Base-by-base conservation (phyloP, 2,113 vertebrate species). In the Trachemys scripta region DNA sequence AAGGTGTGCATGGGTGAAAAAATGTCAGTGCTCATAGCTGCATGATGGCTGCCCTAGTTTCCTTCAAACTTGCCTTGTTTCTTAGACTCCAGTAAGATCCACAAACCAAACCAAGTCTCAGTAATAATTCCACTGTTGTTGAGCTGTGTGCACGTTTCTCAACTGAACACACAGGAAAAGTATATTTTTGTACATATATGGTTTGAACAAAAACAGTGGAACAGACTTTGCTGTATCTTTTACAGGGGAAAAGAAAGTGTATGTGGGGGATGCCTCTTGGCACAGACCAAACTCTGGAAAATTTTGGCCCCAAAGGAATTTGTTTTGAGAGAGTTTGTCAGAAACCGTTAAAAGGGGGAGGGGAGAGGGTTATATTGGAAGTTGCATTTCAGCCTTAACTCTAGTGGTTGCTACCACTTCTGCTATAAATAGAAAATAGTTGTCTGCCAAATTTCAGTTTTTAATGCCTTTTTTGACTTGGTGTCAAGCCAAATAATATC, bases 401-500 rank as follows among this genome's bases (percentile, higher is more conserved):
- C 47, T 53, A 81, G 86, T 31, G 42, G 82, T 93, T 94, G 90
- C 91, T 83, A 94, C 79, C 94, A 62, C 85, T 91, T 91, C 1
- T 7, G 42, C 94, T 96, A 96, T 96, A 96, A 96, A 96, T 96
- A 97, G 96, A 96, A 92, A 89, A 85, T 80, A 81, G 5, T 91
- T 86, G 78, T 85, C 89, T 98, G 95, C 92, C 93, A 95, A 90
- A 92, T 94, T 91, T 80, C 85, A 89, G 0, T 92, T 95, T 97
- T 95, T 95, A 86, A 16, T 95, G 79, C n/a, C 53, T 65, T 94
- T 83, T 38, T 89, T 97, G 95, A 95, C 90, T 94, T 72, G 4
- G 5, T 84, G 87, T 95, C 96, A 97, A 85, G 47, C 78, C 29
- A 92, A 96, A 95, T 95, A 95, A 90, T 96, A 87, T 92, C 90